These are phyloP conservation scores for Rhagophthalmus giganteus DNA, from an alignment of 2,888 invertebrate species.

Conservation along the genomic window DNA sequence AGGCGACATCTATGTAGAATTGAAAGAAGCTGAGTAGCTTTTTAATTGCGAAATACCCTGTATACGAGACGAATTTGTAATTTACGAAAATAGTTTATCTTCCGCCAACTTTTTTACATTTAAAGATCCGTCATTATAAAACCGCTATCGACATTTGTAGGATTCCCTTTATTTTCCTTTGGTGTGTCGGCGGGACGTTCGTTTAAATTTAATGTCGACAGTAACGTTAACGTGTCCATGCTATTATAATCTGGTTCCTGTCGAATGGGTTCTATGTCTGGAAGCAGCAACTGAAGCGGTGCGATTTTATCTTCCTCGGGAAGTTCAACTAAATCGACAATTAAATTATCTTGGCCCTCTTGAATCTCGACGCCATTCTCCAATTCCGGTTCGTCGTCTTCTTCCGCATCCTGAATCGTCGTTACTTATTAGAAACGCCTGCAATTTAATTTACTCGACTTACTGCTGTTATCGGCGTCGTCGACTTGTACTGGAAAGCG, in stretches of 20 bases:
- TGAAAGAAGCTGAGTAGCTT: no score
- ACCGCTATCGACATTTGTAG: no score
- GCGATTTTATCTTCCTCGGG: slow-evolving; percentile 8
- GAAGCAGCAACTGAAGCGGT: slow-evolving; percentile 29
- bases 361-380: slow-evolving; percentile 53
- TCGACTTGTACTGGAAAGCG: slow-evolving; percentile 87
- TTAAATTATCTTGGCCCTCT: slow-evolving; percentile 32
- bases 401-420: slow-evolving; percentile 55
- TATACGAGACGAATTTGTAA: no score
- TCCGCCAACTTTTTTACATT: no score
- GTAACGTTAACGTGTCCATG: slow-evolving; percentile 54
- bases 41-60: no score
- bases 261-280: slow-evolving; percentile 32
- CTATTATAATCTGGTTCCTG: slow-evolving; percentile 53
- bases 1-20: no score
- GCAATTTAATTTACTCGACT: slow-evolving; percentile 7
- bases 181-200: slow-evolving; percentile 22
- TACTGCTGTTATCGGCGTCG: slow-evolving; percentile 55
- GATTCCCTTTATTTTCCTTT: no score
- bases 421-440: no score
- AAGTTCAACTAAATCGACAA: slow-evolving; percentile 16
- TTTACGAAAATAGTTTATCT: no score
- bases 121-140: no score
- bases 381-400: slow-evolving; percentile 61
- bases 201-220: slow-evolving; percentile 50